These are phyloP conservation scores for Dasyurus viverrinus DNA, from an alignment of 2,113 vertebrate species.

Conservation along the genomic window DNA sequence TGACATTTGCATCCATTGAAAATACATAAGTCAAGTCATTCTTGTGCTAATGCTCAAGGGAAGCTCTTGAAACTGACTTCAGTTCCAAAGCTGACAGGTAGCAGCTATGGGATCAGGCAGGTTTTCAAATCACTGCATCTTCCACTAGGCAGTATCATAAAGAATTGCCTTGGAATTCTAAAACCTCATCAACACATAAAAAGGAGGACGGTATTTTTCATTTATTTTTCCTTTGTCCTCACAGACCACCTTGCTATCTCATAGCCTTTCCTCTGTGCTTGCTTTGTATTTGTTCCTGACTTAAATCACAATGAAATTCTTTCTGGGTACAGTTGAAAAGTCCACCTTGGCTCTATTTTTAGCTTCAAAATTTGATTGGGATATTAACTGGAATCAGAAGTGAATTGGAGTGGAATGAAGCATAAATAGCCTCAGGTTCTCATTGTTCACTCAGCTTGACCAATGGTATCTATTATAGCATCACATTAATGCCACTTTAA, in stretches of 20 bases:
- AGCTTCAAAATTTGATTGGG: slow-evolving; percentile 63
- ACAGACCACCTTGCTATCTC: slow-evolving; percentile 35
- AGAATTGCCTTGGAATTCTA: slow-evolving; percentile 41
- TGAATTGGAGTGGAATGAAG: slow-evolving; percentile 52
- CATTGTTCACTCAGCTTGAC: slow-evolving; percentile 32
- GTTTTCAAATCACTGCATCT: slow-evolving; percentile 55
- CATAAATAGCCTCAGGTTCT: slow-evolving; percentile 43
- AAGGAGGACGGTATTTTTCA: slow-evolving; percentile 26
- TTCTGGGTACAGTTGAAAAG: slow-evolving; percentile 46
- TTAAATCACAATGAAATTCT: slow-evolving; percentile 38
- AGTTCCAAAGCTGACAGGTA: slow-evolving; percentile 57
- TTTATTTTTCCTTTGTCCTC: slow-evolving; percentile 24
- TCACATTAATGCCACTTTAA: background rate
- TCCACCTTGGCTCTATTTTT: slow-evolving; percentile 57
- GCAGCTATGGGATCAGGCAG: slow-evolving; percentile 19
- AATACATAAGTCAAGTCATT: slow-evolving; percentile 58
- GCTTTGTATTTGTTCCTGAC: background rate
- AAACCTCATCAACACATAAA: background rate
- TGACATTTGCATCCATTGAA: slow-evolving; percentile 72
- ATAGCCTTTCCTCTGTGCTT: background rate
- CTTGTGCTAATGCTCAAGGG: slow-evolving; percentile 61
- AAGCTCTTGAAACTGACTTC: slow-evolving; percentile 67
- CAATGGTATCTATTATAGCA: slow-evolving; percentile 43
- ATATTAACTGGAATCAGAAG: slow-evolving; percentile 50
- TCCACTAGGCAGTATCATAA: slow-evolving; percentile 51